Base-by-base conservation (phyloP, 2,113 vertebrate species). In the Patagioenas fasciata region DNA sequence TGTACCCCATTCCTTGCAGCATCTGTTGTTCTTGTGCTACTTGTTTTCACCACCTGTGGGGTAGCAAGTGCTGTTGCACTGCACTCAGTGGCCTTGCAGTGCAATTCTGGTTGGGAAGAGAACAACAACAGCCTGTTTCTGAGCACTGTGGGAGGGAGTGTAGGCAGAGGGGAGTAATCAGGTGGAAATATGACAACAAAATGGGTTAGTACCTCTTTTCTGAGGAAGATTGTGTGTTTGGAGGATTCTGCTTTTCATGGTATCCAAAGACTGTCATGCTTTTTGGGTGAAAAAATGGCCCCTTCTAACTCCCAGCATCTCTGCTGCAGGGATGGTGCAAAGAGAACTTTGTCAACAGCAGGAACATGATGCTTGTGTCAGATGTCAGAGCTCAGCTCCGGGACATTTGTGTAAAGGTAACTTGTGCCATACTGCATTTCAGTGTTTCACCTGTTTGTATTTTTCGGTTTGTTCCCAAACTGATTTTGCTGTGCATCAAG, bases 341-440 rank as follows among this genome's bases (percentile, higher is more conserved):
- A 81, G 99, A 99, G 91, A 99, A 99, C 97, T 99, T 99, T 70
- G 98, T 99, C 85, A 99, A 99, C 54, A 96, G 98, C 97, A 98
- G 99, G 94, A 99, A 99, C 95, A 99, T 99, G 99, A 95, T 97
- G 79, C 97, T 99, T 50, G 99, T 98, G 82, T 98, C 97, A 12
- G 99, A 99, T 3, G 98, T 99, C 77, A 98, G 99, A 97, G 97
- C 98, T 26, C 99, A 99, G 91, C 98, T 99, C 64, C 97, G 98
- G 95, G 99, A 99, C 77, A 99, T 99, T 95, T 99, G 99, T 93
- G 81, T 99, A 32, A 99, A 99, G 99, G 99, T 99, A 99, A 92
- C 6, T 56, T 26, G 5, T 42, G 48, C 28, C n/a, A 4, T 38
- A 9, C 42, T 64, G 24, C 50, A 8, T 88, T 89, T 74, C 73